These are phyloP conservation scores for Myotis davidii DNA, from an alignment of 2,113 vertebrate species.

Conservation along the genomic window DNA sequence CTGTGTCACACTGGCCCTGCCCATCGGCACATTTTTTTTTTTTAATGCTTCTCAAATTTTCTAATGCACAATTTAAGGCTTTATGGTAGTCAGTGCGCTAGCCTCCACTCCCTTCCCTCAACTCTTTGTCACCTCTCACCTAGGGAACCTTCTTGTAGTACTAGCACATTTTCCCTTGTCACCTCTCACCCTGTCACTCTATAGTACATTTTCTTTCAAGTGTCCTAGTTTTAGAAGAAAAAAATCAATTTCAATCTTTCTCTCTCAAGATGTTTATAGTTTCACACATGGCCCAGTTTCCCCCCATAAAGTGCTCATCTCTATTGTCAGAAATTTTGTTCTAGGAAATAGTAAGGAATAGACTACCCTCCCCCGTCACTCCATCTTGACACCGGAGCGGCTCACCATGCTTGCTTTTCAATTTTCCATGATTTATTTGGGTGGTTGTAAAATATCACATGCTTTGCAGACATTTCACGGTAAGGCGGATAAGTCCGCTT, in stretches of 20 bases:
- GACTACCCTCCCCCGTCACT: neutral
- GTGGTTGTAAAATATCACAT: neutral
- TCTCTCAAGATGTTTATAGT: neutral
- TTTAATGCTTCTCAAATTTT: neutral
- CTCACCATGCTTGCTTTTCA: neutral
- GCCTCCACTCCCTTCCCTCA: neutral
- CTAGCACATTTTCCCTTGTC: neutral
- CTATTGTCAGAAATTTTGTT: neutral
- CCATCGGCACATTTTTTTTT: neutral
- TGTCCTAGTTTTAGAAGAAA: conserved; percentile 19
- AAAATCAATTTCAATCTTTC: neutral
- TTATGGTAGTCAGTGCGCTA: neutral
- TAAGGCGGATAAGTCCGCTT: neutral
- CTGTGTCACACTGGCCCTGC: neutral
- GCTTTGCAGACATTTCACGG: neutral
- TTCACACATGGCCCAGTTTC: neutral
- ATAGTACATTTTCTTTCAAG: neutral
- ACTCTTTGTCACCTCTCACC: neutral
- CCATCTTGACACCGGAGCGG: neutral
- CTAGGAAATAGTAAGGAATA: neutral
- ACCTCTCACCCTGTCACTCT: neutral
- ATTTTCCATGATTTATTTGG: neutral
- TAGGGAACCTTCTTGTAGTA: neutral
- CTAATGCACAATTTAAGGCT: neutral
- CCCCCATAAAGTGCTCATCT: neutral